Base-by-base conservation (phyloP, 2,113 vertebrate species). In the Anoura caudifer region DNA sequence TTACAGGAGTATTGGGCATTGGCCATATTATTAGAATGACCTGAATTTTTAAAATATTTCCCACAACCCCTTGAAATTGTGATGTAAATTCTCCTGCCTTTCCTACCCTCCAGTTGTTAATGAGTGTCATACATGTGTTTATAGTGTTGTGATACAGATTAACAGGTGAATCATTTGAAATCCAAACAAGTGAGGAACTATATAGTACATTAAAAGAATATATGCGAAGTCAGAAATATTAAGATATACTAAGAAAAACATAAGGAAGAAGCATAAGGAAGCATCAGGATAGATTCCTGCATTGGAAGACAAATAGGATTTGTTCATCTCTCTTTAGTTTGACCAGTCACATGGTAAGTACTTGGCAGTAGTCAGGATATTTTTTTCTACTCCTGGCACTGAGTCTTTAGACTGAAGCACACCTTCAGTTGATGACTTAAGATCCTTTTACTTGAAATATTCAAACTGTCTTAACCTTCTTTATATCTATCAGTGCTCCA, bases 251-350 rank as follows among this genome's bases (percentile, higher is more conserved):
- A 88, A n/a, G 56, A 79, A 45, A 93, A 82, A 2, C 26, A 33
- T 54, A 54, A 54, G 19, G 52, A 59, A 79, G 52, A 93, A 82
- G 3, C 26, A 31, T 86, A 75, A 92, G 31, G 91, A 93, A 63
- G n/a, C 56, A 80, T 89, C n/a, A 76, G 33, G 36, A 67, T 94
- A 65, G n/a, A 76, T 82, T 82, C 17, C 50, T 72, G 9, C 24
- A 17, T 75, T 92, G 69, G 5, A 76, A 86, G 54, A 24, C 54
- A 93, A 72, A 14, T 80, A 70, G 28, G 19, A 82, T 93, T 95
- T 90, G 65, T 90, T 89, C 9, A n/a, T 90, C 13, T 90, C 26
- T 90, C 26, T 2, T 45, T 91, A 17, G n/a, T 96, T 93, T 93
- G 90, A 85, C n/a, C 50, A 73, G 1, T 76, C 70, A 84, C 43